Base-by-base conservation (phyloP, 2,113 vertebrate genomes). In the Pelvicachromis taeniatus region DNA sequence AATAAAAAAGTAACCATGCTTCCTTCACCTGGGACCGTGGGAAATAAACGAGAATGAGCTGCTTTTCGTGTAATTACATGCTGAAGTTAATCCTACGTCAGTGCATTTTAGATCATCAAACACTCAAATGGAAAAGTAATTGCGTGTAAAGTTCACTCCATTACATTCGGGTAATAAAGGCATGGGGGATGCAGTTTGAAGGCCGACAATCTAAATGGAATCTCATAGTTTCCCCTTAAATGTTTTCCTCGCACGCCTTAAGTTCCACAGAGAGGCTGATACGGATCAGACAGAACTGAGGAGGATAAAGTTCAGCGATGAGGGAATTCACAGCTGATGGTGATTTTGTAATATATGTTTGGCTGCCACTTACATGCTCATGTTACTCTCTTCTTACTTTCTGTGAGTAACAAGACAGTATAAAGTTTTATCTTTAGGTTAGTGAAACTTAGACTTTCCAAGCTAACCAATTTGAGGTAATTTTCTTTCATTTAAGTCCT, bases 171-270 rank as follows among this genome's bases (percentile, higher is more conserved):
- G 70, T 86, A 89, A 91, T 88, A 87, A 92, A 87, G 65, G 82
- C 86, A 75, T 42, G 4, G n/a, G 78, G 81, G 90, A 87, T 78
- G 61, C 77, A 75, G 87, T 82, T 90, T 56, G 77, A 77, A 87
- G 82, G 52, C 77, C 12, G 14, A 54, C 87, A 83, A 90, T 95
- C 92, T 93, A 87, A 95, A 94, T 94, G 1, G 85, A 93, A 93
- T 92, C 93, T 89, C 10, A 33, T 80, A 81, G 85, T 85, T 87
- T 80, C 63, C 78, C 73, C 78, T 80, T 93, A 85, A 89, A 92
- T 59, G 65, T 86, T 92, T 88, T 42, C 48, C 81, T 88, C 26
- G 2, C 84, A 59, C 82, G 83, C 84, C 31, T 11, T 29, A 17
- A 73, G 58, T 86, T 86, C 86, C 9, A 35, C 3, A 4, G 88